Base-by-base conservation (phyloP, 2,797 vertebrate species). In the Botia kubotai region DNA sequence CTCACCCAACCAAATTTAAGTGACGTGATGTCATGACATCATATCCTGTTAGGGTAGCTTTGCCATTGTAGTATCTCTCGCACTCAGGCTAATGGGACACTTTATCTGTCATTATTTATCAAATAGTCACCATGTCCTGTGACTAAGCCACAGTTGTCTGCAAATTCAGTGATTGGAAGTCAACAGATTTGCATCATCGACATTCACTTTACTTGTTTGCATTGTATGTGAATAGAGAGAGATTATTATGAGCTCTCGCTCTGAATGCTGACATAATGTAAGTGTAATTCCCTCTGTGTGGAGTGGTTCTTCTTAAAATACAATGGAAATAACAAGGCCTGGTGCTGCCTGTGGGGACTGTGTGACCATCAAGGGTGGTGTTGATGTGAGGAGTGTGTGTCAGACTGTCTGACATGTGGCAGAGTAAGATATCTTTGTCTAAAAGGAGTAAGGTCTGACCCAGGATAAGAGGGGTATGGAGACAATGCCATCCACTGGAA, bases 401-500 rank as follows among this genome's bases (percentile, higher is more conserved):
- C 39, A 73, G 80, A 80, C 77, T 52, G 46, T 78, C 68, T 76
- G 85, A 78, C 72, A 86, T 78, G 75, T 85, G 84, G 83, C 82
- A 67, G 62, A 14, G 71, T 72, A 79, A 86, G 79, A 83, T 86
- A 85, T 81, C 78, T 57, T 33, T 72, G 67, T 73, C 75, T 81
- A 83, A 86, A 76, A 77, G 82, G 53, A 85, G 17, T 58, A 65
- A 73, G 76, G 81, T 67, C 72, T 77, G 83, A 82, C 80, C 67
- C 57, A 29, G 77, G 85, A 85, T 88, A 86, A 86, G 53, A 82
- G 48, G 79, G 82, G 79, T 72, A 86, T 85, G 82, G 68, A 72
- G 83, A 85, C 80, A 85, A 88, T 85, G 83, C 74, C 82, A 80
- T 85, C 80, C 81, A 60, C 74, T 84, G 80, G 77, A 83, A 77